A percentile compares a stretch with the other conserved stretches of the same genome.
Conservation (phyloP, 1,140 invertebrate species). For the Pogonomyrmex californicus region DNA sequence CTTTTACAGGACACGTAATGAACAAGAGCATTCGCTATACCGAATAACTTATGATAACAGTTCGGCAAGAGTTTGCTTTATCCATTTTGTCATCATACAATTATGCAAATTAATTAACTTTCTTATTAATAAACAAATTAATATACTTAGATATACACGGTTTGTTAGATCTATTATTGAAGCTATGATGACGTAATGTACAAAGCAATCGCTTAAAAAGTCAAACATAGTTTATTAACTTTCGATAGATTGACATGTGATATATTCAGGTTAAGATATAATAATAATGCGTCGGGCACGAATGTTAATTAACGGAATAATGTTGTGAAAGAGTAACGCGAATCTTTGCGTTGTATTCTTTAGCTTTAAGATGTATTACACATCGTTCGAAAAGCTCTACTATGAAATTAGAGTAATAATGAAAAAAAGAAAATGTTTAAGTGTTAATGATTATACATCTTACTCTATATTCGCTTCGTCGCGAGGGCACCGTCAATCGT, state of each 20-base stretch:
- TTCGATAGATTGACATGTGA: background rate
- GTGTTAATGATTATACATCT: background rate
- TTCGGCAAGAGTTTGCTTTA: background rate
- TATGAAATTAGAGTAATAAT: background rate
- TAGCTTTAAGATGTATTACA: background rate
- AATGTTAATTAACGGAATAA: background rate
- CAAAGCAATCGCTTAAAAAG: slow-evolving; percentile 7
- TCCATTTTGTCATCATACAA: background rate
- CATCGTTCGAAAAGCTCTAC: background rate
- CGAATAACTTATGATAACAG: background rate
- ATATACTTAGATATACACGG: background rate
- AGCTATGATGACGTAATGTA: background rate
- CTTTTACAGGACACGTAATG: slow-evolving; percentile 13
- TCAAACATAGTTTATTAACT: background rate
- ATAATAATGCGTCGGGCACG: background rate
- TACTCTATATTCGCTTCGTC: slow-evolving; percentile 69
- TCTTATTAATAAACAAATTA: background rate
- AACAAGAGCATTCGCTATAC: background rate
- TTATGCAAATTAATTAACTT: background rate
- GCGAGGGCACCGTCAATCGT: slow-evolving; percentile 78
- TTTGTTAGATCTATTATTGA: background rate
- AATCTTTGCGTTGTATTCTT: background rate
- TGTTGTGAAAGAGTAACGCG: background rate
- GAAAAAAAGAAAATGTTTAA: background rate
- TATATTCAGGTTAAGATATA: background rate